Percentiles rank a stretch among this genome's conserved stretches.
These are phyloP conservation scores for Thomomys bottae DNA, from an alignment of 2,113 vertebrate species.

Conservation along the genomic window DNA sequence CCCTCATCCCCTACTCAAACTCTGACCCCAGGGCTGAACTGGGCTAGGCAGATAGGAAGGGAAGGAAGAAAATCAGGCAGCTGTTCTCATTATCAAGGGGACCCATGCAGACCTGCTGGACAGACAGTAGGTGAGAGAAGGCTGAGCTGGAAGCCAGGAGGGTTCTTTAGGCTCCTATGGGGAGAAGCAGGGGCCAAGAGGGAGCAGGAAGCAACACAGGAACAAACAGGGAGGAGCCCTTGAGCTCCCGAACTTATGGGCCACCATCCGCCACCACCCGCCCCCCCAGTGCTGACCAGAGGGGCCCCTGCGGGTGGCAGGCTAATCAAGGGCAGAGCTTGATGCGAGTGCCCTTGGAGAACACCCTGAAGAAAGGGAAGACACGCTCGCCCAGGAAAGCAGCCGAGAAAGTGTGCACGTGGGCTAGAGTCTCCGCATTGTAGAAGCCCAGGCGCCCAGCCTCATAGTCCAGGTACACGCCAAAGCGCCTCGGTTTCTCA, in stretches of 20 bases:
- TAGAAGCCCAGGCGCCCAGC: conserved; percentile 91
- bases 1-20: conserved; percentile 40
- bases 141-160: conserved; percentile 65
- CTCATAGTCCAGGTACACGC: conserved; percentile 91
- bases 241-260: conserved; percentile 54
- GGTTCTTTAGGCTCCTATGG: conserved; percentile 68
- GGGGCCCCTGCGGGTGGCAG: conserved; percentile 75
- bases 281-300: conserved; percentile 64
- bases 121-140: conserved; percentile 63
- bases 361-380: conserved; percentile 90
- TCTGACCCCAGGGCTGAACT: neutral
- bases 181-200: conserved; percentile 56
- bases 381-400: conserved; percentile 89
- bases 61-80: conserved; percentile 23
- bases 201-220: conserved; percentile 52
- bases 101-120: conserved; percentile 77
- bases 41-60: neutral
- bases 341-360: conserved; percentile 86
- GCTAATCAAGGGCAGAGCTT: conserved; percentile 84
- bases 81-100: conserved; percentile 63
- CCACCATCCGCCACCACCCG: conserved; percentile 71
- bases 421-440: conserved; percentile 90
- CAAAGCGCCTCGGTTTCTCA: conserved; percentile 87
- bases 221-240: conserved; percentile 51
- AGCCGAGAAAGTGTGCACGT: conserved; percentile 92